Evolutionary conservation across 37 sponge, comb jelly and placozoan species (phyloP).

Genomic region (Amphimedon queenslandica): DNA sequence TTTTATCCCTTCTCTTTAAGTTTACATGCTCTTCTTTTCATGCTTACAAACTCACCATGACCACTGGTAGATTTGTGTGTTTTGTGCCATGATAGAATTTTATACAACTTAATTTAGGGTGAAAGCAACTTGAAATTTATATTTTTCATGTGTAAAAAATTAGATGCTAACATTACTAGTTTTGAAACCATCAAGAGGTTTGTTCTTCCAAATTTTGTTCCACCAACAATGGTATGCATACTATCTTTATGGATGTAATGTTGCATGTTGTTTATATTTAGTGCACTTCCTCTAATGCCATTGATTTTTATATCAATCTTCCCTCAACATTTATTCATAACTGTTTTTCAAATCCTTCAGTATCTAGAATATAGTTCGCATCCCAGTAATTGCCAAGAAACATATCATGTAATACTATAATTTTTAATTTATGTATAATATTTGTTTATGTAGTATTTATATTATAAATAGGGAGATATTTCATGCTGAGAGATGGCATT

Average conservation of each 20-base stretch:
- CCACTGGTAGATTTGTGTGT: too few species aligned
- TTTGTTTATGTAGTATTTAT: too few species aligned
- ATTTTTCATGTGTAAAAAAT: too few species aligned
- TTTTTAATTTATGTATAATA: neutral
- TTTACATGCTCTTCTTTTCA: too few species aligned
- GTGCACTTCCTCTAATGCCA: neutral
- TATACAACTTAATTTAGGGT: too few species aligned
- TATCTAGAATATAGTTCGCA: neutral
- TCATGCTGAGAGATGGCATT: slow-evolving; percentile 6
- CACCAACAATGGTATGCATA: slow-evolving; percentile 24
- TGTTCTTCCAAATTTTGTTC: slow-evolving; percentile 13
- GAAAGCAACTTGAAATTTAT: too few species aligned
- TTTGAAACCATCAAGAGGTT: too few species aligned
- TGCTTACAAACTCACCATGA: too few species aligned
- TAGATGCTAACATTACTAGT: too few species aligned
- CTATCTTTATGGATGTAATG: neutral
- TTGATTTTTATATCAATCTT: neutral
- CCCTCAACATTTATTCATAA: neutral
- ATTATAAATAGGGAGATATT: slow-evolving; percentile 2
- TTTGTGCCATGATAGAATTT: too few species aligned
- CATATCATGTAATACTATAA: neutral
- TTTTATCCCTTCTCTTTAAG: too few species aligned
- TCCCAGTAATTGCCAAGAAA: neutral
- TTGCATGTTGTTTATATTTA: too few species aligned
- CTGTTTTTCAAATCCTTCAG: neutral